A percentile compares a stretch with the other conserved stretches of the same genome.
These are phyloP conservation scores for Myotis myotis DNA, from an alignment of 2,797 vertebrate species.

Conservation along the genomic window DNA sequence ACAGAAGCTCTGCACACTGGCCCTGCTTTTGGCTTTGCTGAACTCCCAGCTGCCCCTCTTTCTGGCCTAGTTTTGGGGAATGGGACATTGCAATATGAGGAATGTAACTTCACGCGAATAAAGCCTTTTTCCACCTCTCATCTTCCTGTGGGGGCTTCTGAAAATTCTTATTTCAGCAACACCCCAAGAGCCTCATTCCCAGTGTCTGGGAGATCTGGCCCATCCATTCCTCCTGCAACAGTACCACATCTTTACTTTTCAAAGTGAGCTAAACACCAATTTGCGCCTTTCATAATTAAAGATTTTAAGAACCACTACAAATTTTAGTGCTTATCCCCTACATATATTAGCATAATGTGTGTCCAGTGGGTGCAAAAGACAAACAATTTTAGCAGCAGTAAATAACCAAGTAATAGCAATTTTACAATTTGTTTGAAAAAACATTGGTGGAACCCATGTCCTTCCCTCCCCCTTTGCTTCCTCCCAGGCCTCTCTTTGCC, in stretches of 20 bases:
- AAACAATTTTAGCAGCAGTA: constrained; percentile 3
- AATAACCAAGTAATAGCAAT: background rate
- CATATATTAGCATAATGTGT: constrained; percentile 57
- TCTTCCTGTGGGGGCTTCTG: too few relatives aligned
- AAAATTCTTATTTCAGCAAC: too few relatives aligned
- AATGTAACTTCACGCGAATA: too few relatives aligned
- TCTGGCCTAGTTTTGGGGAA: too few relatives aligned
- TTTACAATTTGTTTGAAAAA: background rate
- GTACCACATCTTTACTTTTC: constrained; percentile 37
- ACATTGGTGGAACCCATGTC: fast-evolving
- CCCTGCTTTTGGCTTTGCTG: too few relatives aligned
- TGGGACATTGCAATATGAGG: too few relatives aligned
- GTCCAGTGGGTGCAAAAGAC: constrained; percentile 37
- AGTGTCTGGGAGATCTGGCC: too few relatives aligned
- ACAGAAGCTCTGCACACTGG: too few relatives aligned
- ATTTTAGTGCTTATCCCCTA: constrained; percentile 51
- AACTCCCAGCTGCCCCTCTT: too few relatives aligned
- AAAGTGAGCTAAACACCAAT: constrained; percentile 63
- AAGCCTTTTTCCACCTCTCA: too few relatives aligned
- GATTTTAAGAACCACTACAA: constrained; percentile 34
- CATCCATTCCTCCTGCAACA: too few relatives aligned
- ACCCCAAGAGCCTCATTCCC: too few relatives aligned
- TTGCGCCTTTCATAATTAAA: constrained; percentile 73
- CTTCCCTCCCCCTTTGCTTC: background rate
- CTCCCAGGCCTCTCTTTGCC: background rate